Conservation (phyloP, 2,113 vertebrate genomes). For the Hemiprocne comata region DNA sequence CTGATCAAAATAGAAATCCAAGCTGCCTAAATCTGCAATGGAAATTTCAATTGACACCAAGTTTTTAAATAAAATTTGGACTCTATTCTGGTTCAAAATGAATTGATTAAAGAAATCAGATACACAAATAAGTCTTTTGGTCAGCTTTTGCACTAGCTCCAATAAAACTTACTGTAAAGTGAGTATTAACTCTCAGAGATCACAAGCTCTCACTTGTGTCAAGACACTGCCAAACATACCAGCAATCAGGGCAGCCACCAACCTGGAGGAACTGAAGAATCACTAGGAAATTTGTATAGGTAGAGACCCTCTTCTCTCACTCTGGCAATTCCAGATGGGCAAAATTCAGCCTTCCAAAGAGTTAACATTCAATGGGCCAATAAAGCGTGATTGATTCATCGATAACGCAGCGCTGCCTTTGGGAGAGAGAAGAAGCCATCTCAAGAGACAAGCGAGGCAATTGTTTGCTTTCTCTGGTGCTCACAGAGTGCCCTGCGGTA, state of each 20-base stretch:
- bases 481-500: constrained; percentile 75
- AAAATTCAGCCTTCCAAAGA: constrained; percentile 8
- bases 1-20: constrained; percentile 77
- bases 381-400: constrained; percentile 51
- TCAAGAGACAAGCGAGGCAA: constrained; percentile 77
- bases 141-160: constrained; percentile 26
- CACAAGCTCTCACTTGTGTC: background rate
- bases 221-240: background rate
- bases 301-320: background rate
- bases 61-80: constrained; percentile 76
- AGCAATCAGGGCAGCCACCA: background rate
- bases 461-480: constrained; percentile 77
- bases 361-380: background rate
- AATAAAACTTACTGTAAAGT: constrained; percentile 18
- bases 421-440: constrained; percentile 50
- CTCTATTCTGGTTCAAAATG: constrained; percentile 66
- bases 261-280: background rate
- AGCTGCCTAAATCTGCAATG: constrained; percentile 77
- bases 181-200: background rate
- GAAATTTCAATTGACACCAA: constrained; percentile 75
- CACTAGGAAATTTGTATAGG: background rate
- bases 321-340: background rate
- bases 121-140: constrained; percentile 59
- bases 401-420: constrained; percentile 7
- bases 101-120: constrained; percentile 71